Conservation (phyloP, 1,140 invertebrate genomes). For the Pseudobourletiella spinata region DNA sequence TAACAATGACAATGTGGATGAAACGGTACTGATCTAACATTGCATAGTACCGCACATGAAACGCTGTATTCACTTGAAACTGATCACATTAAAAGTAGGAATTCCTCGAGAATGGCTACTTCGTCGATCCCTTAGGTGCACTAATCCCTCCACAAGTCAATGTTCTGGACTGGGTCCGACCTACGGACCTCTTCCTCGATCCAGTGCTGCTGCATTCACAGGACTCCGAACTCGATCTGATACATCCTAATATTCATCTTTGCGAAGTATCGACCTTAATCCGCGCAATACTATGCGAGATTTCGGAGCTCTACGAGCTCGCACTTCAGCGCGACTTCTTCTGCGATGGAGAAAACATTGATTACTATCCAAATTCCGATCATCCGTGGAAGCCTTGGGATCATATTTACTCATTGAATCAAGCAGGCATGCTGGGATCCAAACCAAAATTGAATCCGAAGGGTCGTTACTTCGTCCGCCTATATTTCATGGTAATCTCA, state of each 20-base stretch:
- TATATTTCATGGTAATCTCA: slow-evolving; percentile 13
- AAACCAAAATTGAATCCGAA: background rate
- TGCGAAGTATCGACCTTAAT: slow-evolving; percentile 3
- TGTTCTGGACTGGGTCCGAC: slow-evolving; percentile 1
- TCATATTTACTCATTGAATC: slow-evolving; percentile 12
- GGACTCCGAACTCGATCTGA: background rate
- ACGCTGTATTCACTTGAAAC: too few species aligned
- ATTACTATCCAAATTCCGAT: slow-evolving; percentile 1
- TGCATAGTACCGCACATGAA: too few species aligned
- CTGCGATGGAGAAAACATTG: slow-evolving; percentile 5
- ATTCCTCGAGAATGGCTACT: background rate
- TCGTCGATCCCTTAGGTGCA: background rate
- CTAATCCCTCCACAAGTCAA: background rate
- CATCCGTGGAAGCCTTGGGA: slow-evolving; percentile 6
- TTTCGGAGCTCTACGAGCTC: slow-evolving; percentile 12
- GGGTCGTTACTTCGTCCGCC: slow-evolving; percentile 12
- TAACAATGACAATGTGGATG: background rate
- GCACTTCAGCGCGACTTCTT: background rate
- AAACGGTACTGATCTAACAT: too few species aligned
- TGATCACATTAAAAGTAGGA: too few species aligned
- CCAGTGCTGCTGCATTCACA: background rate
- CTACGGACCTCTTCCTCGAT: background rate
- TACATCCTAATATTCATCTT: slow-evolving; percentile 10
- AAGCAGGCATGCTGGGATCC: background rate
- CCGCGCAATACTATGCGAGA: slow-evolving; percentile 7